phyloP scores from a whole-genome alignment of 2,888 invertebrate genomes.

The Helicoverpa assulta region DNA sequence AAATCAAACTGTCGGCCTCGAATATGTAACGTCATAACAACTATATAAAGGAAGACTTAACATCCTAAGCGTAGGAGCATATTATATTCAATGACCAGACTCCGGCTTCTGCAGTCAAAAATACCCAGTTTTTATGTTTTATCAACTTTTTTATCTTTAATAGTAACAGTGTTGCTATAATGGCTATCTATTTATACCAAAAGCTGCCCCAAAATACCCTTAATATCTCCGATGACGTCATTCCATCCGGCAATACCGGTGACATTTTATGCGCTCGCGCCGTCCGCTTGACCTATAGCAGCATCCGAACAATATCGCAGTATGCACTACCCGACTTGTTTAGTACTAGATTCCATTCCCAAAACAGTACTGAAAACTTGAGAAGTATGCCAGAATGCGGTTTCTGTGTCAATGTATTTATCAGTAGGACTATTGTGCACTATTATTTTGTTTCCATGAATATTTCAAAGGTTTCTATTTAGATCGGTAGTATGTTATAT shows the following conservation, averaged over 20 bases:
- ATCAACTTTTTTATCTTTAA: no score
- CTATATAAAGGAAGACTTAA: no score
- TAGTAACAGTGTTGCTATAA: no score
- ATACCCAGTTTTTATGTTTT: no score
- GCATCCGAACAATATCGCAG: slow-evolving; percentile 50
- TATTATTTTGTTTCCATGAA: slow-evolving; percentile 43
- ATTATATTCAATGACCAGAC: no score
- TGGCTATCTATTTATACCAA: neutral
- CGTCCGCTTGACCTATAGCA: slow-evolving; percentile 75
- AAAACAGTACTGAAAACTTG: slow-evolving; percentile 41
- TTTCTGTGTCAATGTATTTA: slow-evolving; percentile 36
- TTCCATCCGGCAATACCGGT: slow-evolving; percentile 50
- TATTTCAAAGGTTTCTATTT: slow-evolving; percentile 27
- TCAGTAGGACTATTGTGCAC: slow-evolving; percentile 33
- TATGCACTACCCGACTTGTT: slow-evolving; percentile 49
- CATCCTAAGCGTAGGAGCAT: no score
- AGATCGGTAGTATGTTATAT: slow-evolving; percentile 4
- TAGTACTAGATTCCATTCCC: slow-evolving; percentile 54
- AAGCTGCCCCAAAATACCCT: slow-evolving; percentile 15
- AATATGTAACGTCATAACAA: no score
- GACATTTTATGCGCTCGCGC: slow-evolving; percentile 63
- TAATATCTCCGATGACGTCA: slow-evolving; percentile 32
- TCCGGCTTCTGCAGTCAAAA: no score
- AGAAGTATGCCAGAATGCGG: slow-evolving; percentile 46
- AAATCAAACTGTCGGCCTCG: no score